Evolutionary conservation across 1,140 invertebrate species (phyloP).

Genomic region (Zaprionus inermis): DNA sequence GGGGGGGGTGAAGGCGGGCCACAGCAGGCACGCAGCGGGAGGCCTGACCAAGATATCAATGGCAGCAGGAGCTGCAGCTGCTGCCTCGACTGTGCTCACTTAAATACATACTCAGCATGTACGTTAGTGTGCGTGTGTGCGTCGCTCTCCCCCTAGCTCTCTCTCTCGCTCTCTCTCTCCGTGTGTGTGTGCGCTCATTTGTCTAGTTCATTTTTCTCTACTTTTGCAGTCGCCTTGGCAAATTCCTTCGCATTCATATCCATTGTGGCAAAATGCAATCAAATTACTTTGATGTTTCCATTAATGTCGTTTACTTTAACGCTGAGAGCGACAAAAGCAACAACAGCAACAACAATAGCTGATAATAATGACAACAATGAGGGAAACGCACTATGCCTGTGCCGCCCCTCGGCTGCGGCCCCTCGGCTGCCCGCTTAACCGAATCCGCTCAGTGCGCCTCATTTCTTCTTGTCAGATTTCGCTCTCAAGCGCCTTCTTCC

Average conservation of each 20-base stretch:
- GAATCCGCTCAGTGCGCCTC: slow-evolving; percentile 30
- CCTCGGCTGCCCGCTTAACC: slow-evolving; percentile 24
- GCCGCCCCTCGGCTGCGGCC: background rate
- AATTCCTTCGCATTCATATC: slow-evolving; percentile 71
- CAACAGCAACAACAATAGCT: slow-evolving; percentile 16
- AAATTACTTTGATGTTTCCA: slow-evolving; percentile 83
- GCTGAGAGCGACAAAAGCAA: slow-evolving; percentile 45
- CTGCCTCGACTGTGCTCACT: slow-evolving; percentile 15
- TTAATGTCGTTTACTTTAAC: slow-evolving; percentile 81
- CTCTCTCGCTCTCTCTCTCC: background rate
- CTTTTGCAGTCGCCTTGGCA: slow-evolving; percentile 26
- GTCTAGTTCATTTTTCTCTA: slow-evolving; percentile 19
- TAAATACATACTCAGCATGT: slow-evolving; percentile 3
- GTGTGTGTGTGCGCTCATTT: slow-evolving; percentile 10
- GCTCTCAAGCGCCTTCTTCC: background rate
- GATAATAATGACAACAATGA: slow-evolving; percentile 47
- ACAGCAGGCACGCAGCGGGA: slow-evolving; percentile 7
- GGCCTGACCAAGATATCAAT: slow-evolving; percentile 25
- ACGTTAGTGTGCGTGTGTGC: background rate
- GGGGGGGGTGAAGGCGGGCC: background rate
- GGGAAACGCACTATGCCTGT: background rate
- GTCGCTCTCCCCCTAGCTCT: background rate
- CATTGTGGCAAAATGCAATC: slow-evolving; percentile 79
- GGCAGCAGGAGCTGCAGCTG: slow-evolving; percentile 18
- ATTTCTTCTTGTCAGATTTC: slow-evolving; percentile 11